Evolutionary conservation across 2,888 invertebrate species (phyloP), one percentile per base, ranked within the genome.

Genomic region (Plebejus anna): DNA sequence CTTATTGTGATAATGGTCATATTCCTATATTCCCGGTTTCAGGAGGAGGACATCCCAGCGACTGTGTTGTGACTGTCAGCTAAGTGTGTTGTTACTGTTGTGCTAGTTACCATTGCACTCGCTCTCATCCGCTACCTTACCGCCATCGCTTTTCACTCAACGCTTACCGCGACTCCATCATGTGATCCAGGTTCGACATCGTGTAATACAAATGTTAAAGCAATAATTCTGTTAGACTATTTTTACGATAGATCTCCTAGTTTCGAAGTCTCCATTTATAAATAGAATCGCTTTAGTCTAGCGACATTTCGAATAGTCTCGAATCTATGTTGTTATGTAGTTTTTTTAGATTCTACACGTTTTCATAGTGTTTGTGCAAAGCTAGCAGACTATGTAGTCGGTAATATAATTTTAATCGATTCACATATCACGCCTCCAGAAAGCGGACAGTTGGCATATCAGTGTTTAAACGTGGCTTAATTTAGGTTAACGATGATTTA

Each of bases 11-110:
- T 66, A 66, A 32, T 66, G 22, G 61, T 61, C 66, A 66, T 79
- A 78, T 80, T 78, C 80, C 79, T 76, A 81, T 75, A 36, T 77
- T 70, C 57, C 77, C 75, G 78, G 78, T 82, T 83, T 78, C 92
- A 94, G 93, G 93, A 90, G 87, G 92, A 91, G 88, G 93, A 94
- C 89, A 89, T 91, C 88, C 94, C 93, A 75, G 93, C 91, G 72
- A 94, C 93, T 81, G 87, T 92, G 82, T 90, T 94, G 82, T 93
- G 89, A 92, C 88, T 81, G 89, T 84, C 81, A 93, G 93, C 92
- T 94, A 94, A 94, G 94, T 94, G 88, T 83, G 86, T 88, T 88
- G 84, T 85, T 89, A 86, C 85, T 90, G 88, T 90, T 90, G 89
- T 91, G 90, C 87, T 87, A 90, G 90, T 88, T 87, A 86, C 87